Evolutionary conservation across 2,797 vertebrate genomes (phyloP), one percentile per base, ranked within the genome.

Genomic region (Calcarius lapponicus): DNA sequence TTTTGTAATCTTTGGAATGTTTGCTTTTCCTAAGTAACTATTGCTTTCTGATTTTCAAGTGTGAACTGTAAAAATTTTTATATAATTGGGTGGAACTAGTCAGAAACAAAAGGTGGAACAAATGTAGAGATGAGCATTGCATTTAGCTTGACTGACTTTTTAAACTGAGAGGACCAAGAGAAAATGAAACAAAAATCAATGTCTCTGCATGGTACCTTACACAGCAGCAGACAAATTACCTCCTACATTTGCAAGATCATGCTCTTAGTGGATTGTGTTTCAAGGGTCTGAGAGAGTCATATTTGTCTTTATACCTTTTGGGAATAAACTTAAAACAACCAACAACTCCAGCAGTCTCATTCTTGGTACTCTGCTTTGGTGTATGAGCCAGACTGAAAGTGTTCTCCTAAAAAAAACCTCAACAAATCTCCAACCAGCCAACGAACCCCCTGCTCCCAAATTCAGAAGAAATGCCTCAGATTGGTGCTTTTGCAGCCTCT

Each of bases 61-160:
- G 10, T 56, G 34, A 75, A n/a, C 19, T 48, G 40, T 50, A 88
- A 89, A 90, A 90, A 9, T 17, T 43, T 73, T 88, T 64, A 58
- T 53, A 43, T 65, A 60, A 66, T 32, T 86, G 7, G 2, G 32
- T 82, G 8, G 29, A 81, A 82, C 9, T 73, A 89, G 24, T 73
- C 56, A 87, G 66, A 86, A 92, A 79, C 11, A 69, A 60, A 74
- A 88, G 26, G 29, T 94, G 56, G 56, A 94, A 94, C n/a, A 86
- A 79, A 86, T 70, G 22, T 56, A 48, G 64, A 75, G 7, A 8
- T 84, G n/a, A 92, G 29, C 24, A 65, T 67, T 53, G 18, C 38
- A 64, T 84, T 93, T 76, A 84, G 47, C 43, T 76, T 90, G 32
- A 53, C 20, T 84, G 66, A 32, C 38, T 64, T 58, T 74, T 85